Evolutionary conservation across 2,888 invertebrate genomes (phyloP).

Genomic region (Chromoteleia sp.): DNA sequence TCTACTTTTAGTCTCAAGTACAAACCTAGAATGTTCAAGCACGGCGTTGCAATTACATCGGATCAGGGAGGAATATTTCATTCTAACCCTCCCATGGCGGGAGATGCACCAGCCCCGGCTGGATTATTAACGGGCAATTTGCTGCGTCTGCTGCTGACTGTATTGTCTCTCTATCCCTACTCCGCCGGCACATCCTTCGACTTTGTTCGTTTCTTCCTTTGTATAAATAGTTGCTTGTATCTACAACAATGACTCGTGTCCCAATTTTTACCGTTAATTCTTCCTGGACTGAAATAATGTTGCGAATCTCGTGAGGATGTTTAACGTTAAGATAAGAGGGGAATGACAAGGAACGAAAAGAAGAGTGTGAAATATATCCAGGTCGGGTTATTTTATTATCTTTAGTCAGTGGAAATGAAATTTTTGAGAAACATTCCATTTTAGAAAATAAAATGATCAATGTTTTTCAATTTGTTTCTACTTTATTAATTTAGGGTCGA

Average conservation of each 20-base stretch:
- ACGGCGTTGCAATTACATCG: conserved; percentile 82
- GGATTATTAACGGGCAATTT: conserved; percentile 84
- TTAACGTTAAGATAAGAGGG: neutral
- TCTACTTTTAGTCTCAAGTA: conserved; percentile 68
- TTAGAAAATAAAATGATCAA: too few relatives aligned
- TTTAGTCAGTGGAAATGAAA: too few relatives aligned
- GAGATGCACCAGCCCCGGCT: conserved; percentile 75
- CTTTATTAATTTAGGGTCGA: too few relatives aligned
- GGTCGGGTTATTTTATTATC: too few relatives aligned
- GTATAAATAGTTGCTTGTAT: conserved; percentile 62
- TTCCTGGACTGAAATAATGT: conserved; percentile 12
- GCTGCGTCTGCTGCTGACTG: conserved; percentile 84
- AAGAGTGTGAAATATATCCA: neutral
- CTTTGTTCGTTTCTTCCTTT: conserved; percentile 65
- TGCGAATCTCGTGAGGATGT: conserved; percentile 17
- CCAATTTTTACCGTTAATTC: conserved; percentile 47
- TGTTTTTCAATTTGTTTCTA: too few relatives aligned
- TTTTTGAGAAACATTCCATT: too few relatives aligned
- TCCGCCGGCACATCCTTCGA: conserved; percentile 66
- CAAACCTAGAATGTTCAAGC: conserved; percentile 78
- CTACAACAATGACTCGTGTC: conserved; percentile 41
- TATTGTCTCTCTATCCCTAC: conserved; percentile 80
- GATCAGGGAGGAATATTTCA: conserved; percentile 84
- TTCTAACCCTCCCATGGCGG: conserved; percentile 72
- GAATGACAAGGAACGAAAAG: neutral